Evolutionary conservation across 2,113 vertebrate species (phyloP).

Genomic region (Phalacrocorax pelagicus): DNA sequence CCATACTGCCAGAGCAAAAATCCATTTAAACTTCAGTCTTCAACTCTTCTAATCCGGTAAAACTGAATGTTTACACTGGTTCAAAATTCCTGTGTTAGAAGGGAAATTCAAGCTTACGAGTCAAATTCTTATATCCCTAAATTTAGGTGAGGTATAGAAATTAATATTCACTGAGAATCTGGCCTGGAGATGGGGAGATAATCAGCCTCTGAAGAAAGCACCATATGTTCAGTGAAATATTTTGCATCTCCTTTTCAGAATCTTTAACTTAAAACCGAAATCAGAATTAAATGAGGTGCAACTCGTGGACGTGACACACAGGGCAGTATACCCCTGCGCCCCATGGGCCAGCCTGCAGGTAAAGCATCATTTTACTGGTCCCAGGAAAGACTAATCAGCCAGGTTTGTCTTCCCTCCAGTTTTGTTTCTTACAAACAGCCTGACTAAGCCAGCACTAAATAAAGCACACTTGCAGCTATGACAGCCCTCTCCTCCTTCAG

Average conservation of each 20-base stretch:
- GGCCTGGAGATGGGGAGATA: neutral
- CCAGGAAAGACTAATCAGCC: conserved; percentile 22
- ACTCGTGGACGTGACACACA: fast-evolving
- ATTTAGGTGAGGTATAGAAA: neutral
- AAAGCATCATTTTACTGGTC: neutral
- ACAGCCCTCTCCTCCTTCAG: conserved; percentile 28
- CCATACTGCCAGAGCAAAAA: neutral
- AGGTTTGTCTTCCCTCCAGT: neutral
- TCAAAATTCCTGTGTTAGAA: neutral
- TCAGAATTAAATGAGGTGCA: neutral
- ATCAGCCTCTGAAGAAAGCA: neutral
- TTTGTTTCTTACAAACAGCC: conserved; percentile 28
- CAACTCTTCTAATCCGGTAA: neutral
- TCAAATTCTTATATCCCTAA: neutral
- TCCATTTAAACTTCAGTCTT: neutral
- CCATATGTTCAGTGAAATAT: neutral
- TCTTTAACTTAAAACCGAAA: neutral
- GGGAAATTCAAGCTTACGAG: neutral
- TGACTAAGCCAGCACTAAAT: conserved; percentile 32
- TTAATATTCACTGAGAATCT: neutral
- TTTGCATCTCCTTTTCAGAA: neutral
- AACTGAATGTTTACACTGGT: neutral
- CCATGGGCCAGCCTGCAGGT: neutral
- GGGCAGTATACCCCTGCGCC: neutral
- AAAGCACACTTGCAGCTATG: conserved; percentile 22